Base-by-base conservation (phyloP, 2,113 vertebrate species). In the Psophia crepitans region DNA sequence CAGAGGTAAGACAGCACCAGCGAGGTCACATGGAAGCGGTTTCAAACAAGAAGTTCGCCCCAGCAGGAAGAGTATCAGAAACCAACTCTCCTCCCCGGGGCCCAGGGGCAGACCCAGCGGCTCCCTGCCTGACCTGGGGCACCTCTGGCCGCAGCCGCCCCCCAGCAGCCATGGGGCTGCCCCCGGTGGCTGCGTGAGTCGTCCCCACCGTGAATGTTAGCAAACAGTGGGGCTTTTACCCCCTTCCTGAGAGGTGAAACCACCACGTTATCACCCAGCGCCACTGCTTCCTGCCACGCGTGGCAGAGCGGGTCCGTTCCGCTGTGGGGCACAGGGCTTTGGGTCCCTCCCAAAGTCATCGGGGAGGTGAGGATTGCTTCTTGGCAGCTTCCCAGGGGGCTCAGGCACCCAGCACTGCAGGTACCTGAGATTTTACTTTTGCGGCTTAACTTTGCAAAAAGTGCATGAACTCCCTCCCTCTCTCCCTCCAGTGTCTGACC, bases 221-320 rank as follows among this genome's bases (percentile, higher is more conserved):
- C 37, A 32, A 63, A 63, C 6, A 28, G 49, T 39, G 54, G 46
- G 4, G 10, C 4, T 26, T 57, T 54, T 16, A 6, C 17, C 18
- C 13, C 14, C 19, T 35, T 86, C 30, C 44, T 61, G 19, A 33
- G 79, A 28, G 53, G 27, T 84, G 66, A 49, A 68, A 74, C 41
- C 46, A 74, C 32, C 1, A 0, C 2, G 2, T 46, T 64, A 35
- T n/a, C 49, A 14, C 2, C 2, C 24, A 58, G 9, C 2, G 0
- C 30, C n/a, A 3, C 41, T 28, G 41, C 63, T 69, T 56, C 41
- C 63, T 76, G 49, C 61, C 33, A 5, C 1, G 4, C 27, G 44
- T 30, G 43, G 39, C 54, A 75, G 48, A 28, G 41, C 1, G 0
- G 23, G 20, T 33, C 43, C 15, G 0, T 21, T 23, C 57, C 8